A percentile compares a stretch with the other conserved stretches of the same genome.
Conservation (phyloP, 1,140 invertebrate genomes). For the Tyrophagus putrescentiae region DNA sequence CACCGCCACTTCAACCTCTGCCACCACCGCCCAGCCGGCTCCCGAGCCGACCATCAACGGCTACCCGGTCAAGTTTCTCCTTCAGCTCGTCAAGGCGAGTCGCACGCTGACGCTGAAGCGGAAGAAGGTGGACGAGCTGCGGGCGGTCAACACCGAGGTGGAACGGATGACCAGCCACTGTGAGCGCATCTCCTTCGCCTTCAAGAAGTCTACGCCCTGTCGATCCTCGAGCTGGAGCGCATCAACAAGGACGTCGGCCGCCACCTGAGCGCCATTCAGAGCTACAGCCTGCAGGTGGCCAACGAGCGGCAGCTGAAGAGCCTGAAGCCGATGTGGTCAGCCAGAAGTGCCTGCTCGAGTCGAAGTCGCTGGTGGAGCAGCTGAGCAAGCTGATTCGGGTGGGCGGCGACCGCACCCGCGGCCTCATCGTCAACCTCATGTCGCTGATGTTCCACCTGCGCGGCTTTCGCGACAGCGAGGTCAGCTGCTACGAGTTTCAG, state of each 20-base stretch:
- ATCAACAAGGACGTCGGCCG: slow-evolving; percentile 75
- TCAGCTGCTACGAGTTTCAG: slow-evolving; percentile 77
- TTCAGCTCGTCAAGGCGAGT: slow-evolving; percentile 67
- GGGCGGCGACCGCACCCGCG: slow-evolving; percentile 41
- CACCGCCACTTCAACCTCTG: not conserved
- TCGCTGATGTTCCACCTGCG: slow-evolving; percentile 83
- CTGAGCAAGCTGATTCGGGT: slow-evolving; percentile 34
- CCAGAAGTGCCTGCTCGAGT: slow-evolving; percentile 70
- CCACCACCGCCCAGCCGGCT: not conserved
- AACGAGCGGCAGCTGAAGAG: slow-evolving; percentile 70
- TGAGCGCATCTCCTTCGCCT: slow-evolving; percentile 58
- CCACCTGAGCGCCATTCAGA: slow-evolving; percentile 65
- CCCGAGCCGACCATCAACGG: slow-evolving; percentile 49
- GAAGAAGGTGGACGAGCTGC: slow-evolving; percentile 58
- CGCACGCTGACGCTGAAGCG: slow-evolving; percentile 72
- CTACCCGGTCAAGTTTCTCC: slow-evolving; percentile 67
- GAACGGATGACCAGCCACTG: slow-evolving; percentile 50
- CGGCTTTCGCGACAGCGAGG: slow-evolving; percentile 69
- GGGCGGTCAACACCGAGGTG: slow-evolving; percentile 75
- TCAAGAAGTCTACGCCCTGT: slow-evolving; percentile 73
- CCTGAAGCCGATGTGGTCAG: slow-evolving; percentile 61
- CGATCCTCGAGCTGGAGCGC: slow-evolving; percentile 75
- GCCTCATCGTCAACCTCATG: slow-evolving; percentile 69
- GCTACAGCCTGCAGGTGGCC: slow-evolving; percentile 65
- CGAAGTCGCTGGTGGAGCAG: slow-evolving; percentile 59